These are phyloP conservation scores for Hypsopygia costalis DNA, from an alignment of 2,888 invertebrate species.

Conservation along the genomic window DNA sequence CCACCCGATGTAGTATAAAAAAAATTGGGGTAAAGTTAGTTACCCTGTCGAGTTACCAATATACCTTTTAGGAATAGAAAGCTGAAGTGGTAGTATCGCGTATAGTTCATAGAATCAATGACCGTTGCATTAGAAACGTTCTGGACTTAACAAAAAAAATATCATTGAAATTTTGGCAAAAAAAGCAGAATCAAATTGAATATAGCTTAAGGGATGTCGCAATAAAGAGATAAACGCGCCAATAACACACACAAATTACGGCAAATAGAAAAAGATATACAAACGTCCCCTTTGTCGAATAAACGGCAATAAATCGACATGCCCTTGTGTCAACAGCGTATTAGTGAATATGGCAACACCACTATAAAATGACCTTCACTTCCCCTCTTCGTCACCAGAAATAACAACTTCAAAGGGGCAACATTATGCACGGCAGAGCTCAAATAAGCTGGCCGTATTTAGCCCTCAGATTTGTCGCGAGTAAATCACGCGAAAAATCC, in stretches of 20 bases:
- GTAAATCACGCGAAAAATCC: constrained; percentile 79
- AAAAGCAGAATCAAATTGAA: not conserved
- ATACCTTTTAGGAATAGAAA: too few relatives aligned
- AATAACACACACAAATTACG: constrained; percentile 51
- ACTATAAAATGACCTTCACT: constrained; percentile 28
- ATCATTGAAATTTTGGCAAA: too few relatives aligned
- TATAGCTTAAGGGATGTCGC: not conserved
- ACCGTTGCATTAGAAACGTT: too few relatives aligned
- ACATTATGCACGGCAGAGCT: constrained; percentile 21
- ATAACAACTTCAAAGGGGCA: not conserved
- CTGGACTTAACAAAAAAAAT: too few relatives aligned
- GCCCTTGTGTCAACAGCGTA: constrained; percentile 71
- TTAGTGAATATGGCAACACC: constrained; percentile 58
- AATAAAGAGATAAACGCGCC: constrained; percentile 17
- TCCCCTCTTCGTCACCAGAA: not conserved
- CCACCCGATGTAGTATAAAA: too few relatives aligned
- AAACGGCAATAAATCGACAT: constrained; percentile 72
- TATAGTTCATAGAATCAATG: too few relatives aligned
- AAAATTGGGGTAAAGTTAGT: too few relatives aligned
- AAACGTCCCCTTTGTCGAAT: constrained; percentile 63
- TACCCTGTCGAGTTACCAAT: too few relatives aligned
- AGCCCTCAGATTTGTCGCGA: constrained; percentile 72
- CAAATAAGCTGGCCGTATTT: constrained; percentile 46
- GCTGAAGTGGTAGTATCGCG: too few relatives aligned
- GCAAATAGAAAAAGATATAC: constrained; percentile 70